These are phyloP conservation scores for Harpalus rubripes DNA, from an alignment of 2,888 invertebrate species.

Conservation along the genomic window DNA sequence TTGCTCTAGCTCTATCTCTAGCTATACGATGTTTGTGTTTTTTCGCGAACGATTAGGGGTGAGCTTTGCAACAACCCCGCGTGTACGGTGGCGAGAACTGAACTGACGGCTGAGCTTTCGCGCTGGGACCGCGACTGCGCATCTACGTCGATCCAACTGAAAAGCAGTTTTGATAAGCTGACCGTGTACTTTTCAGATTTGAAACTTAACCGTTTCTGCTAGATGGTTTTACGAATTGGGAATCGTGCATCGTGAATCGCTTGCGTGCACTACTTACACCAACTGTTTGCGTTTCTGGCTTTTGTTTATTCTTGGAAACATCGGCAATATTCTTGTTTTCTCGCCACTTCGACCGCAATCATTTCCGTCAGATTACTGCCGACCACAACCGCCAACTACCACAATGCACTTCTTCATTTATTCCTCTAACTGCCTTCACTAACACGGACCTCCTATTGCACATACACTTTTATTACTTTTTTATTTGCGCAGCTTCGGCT, in stretches of 20 bases:
- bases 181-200: slow-evolving; percentile 62
- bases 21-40: slow-evolving; percentile 18
- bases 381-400: slow-evolving; percentile 4
- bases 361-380: slow-evolving; percentile 49
- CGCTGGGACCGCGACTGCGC: slow-evolving; percentile 59
- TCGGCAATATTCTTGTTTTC: slow-evolving; percentile 56
- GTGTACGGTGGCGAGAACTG: slow-evolving; percentile 21
- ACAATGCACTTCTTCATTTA: slow-evolving; percentile 29
- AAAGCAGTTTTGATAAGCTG: slow-evolving; percentile 64
- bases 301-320: slow-evolving; percentile 59
- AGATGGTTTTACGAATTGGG: slow-evolving; percentile 17
- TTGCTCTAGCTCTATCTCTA: background rate
- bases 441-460: background rate
- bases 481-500: too few relatives aligned
- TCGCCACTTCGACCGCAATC: slow-evolving; percentile 54
- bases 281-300: slow-evolving; percentile 43
- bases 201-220: slow-evolving; percentile 54
- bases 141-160: slow-evolving; percentile 61
- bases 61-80: background rate
- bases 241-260: slow-evolving; percentile 44
- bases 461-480: background rate
- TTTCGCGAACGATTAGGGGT: slow-evolving; percentile 15
- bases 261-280: slow-evolving; percentile 60
- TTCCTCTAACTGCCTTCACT: background rate
- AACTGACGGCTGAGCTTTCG: slow-evolving; percentile 39